These are phyloP conservation scores for Xiphophorus maculatus DNA, from an alignment of 2,113 vertebrate species.

Conservation along the genomic window DNA sequence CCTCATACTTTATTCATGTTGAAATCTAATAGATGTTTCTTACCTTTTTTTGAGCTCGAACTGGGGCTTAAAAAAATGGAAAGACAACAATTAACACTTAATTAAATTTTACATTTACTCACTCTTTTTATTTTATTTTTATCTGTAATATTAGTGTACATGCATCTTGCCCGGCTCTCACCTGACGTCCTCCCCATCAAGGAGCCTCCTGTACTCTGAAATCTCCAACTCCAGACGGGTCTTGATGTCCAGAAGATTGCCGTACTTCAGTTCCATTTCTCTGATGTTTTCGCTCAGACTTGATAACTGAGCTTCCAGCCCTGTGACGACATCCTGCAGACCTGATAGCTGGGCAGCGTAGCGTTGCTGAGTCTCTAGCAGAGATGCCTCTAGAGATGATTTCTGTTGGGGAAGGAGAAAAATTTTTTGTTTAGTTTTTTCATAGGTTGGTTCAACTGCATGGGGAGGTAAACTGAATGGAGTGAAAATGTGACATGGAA, in stretches of 20 bases:
- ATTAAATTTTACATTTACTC: not conserved
- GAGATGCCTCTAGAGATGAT: slow-evolving; percentile 77
- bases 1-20: not conserved
- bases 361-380: slow-evolving; percentile 83
- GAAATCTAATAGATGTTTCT: slow-evolving; percentile 1
- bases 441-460: too few relatives aligned
- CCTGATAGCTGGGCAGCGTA: slow-evolving; percentile 80
- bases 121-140: not conserved
- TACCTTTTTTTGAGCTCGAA: slow-evolving; percentile 65
- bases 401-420: slow-evolving; percentile 72
- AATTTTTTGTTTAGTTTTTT: not conserved
- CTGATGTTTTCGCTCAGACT: slow-evolving; percentile 82
- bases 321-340: slow-evolving; percentile 81
- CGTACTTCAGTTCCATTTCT: slow-evolving; percentile 85
- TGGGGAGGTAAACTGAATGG: too few relatives aligned
- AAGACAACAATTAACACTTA: slow-evolving; percentile 21
- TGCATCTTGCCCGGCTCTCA: slow-evolving; percentile 36
- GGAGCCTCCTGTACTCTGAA: slow-evolving; percentile 85
- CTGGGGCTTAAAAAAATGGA: not conserved
- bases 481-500: not conserved
- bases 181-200: slow-evolving; percentile 84
- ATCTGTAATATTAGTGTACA: not conserved
- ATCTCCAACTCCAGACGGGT: slow-evolving; percentile 89
- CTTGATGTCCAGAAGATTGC: slow-evolving; percentile 88
- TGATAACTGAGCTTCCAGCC: slow-evolving; percentile 82